Base-by-base conservation (phyloP, 2,888 invertebrate genomes). In the Meiosimyza decipiens region DNA sequence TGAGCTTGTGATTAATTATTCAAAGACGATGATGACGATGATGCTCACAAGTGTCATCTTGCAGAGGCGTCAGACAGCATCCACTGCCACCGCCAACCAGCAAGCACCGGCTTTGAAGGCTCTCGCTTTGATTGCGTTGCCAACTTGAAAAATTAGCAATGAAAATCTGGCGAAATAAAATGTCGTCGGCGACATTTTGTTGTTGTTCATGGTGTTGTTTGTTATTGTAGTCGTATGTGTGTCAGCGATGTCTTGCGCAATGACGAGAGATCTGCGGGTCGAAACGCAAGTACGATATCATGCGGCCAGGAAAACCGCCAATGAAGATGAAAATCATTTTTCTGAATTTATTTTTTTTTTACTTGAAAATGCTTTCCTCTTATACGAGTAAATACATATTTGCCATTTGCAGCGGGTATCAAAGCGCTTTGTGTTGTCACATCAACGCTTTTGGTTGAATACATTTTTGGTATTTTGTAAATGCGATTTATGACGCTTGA, bases 121-220 rank as follows among this genome's bases (percentile, higher is more conserved):
- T 50, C 11, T 62, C 57, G 54, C 33, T 71, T 72, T 74, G 57
- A 63, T 68, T 52, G 51, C 28, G 47, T 70, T 70, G 70, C 70
- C 70, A 70, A 70, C 54, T 63, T 83, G 84, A 83, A 85, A 85
- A 82, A 85, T 84, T 83, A 82, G 79, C 80, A 76, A 78, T 77
- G 81, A 80, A 83, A 84, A 84, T 85, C 84, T 85, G 84, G 84
- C 84, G 85, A 84, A 85, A 84, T 85, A 83, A 84, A 84, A 84
- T 84, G 85, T 84, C 84, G 85, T 84, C 84, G 83, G 81, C 83
- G 84, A 82, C 84, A 85, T 85, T 84, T 85, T 85, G 82, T 79
- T 80, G 50, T 76, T 51, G 64, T 62, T 76, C 73, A 67, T 74
- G 74, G 70, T 73, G 76, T 73, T 40, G 63, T 74, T 74, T 72